Evolutionary conservation across 2,113 vertebrate species (phyloP), one percentile per base, ranked within the genome.

Genomic region (Parus major): DNA sequence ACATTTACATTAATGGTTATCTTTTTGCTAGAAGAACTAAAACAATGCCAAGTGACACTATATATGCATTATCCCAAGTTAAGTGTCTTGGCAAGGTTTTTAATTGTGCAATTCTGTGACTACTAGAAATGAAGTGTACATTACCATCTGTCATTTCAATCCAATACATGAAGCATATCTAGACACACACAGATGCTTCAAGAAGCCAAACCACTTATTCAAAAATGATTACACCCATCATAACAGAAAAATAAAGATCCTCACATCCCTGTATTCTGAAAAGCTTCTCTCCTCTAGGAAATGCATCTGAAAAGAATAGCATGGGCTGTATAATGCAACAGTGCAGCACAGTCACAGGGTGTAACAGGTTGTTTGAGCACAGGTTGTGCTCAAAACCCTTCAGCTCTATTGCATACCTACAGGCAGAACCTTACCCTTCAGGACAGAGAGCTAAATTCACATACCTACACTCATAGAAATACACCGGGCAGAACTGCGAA

Each of bases 11-110:
- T 50, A 90, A 90, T 29, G 17, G 36, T 80, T 66, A 42, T 50
- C 55, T 87, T n/a, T 94, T 97, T 88, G n/a, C 63, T 92, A 79
- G 83, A 97, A 95, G 78, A 93, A 82, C 78, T 89, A 75, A 53
- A 81, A 90, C 59, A 94, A 93, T 93, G 8, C 5, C 53, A 93
- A 71, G 28, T 39, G 87, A n/a, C 10, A 65, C 42, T 56, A 88
- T 71, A 92, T 75, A 78, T 90, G 28, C 60, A 92, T 56, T 49
- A 63, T 31, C 69, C 86, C 73, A 91, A 94, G 96, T 78, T 55
- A 93, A 94, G 50, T 76, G n/a, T 46, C 57, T 88, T 95, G 76
- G 20, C 33, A 85, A 86, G 15, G 39, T 29, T 82, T 94, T 78
- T 71, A 92, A 92, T 42, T 8, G 24, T 86, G 61, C 15, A 53